phyloP scores from a whole-genome alignment of 1,140 invertebrate genomes.

The Ceratina japonica region DNA sequence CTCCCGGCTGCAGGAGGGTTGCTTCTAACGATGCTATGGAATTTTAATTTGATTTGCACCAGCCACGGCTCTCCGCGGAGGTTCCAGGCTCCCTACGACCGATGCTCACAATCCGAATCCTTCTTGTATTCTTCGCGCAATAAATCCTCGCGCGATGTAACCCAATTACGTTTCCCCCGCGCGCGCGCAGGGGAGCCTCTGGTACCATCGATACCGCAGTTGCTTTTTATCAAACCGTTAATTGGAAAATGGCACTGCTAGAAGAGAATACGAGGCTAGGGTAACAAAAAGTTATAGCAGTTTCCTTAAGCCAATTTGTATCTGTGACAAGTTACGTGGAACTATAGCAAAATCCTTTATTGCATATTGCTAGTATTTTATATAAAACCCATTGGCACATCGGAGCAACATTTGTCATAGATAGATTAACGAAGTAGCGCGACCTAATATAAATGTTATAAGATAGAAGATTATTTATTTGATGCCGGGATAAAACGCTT shows the following conservation, averaged over 20 bases:
- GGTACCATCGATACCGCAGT: background rate
- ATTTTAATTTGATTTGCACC: conserved; percentile 66
- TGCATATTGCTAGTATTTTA: too few species aligned
- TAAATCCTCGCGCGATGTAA: conserved; percentile 46
- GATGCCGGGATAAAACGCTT: background rate
- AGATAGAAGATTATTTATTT: background rate
- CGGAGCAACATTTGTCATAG: too few species aligned
- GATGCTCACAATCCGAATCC: conserved; percentile 28
- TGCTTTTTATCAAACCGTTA: conserved; percentile 42
- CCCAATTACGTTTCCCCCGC: conserved; percentile 33
- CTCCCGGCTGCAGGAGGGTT: conserved; percentile 12
- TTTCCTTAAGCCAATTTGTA: too few species aligned
- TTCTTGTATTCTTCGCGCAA: conserved; percentile 41
- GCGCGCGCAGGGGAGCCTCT: background rate
- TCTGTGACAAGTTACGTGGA: too few species aligned
- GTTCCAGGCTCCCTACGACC: conserved; percentile 18
- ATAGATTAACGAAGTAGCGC: too few species aligned
- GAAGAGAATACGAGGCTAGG: conserved; percentile 8
- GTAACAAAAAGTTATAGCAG: too few species aligned
- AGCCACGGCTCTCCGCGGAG: background rate
- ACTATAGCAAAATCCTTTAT: too few species aligned
- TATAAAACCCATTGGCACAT: too few species aligned
- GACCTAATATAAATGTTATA: too few species aligned
- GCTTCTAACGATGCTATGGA: conserved; percentile 61
- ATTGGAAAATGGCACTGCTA: conserved; percentile 45